Conservation (phyloP, 2,888 invertebrate genomes). For the Euspilapteryx auroguttella region DNA sequence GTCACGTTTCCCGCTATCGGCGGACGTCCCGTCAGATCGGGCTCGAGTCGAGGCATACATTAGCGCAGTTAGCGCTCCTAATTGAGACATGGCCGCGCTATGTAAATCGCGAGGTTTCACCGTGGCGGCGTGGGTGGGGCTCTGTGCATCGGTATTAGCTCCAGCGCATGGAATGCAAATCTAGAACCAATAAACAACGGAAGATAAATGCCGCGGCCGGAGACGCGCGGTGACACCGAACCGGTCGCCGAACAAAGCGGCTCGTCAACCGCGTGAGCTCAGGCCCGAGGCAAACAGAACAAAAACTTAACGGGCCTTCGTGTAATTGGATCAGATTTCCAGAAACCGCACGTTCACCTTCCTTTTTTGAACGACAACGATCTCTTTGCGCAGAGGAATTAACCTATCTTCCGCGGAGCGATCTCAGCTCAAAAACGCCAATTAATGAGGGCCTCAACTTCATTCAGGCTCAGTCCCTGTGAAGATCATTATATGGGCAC, state of each 20-base stretch:
- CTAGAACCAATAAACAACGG: too few species aligned
- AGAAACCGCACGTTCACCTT: conserved; percentile 56
- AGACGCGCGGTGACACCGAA: conserved; percentile 20
- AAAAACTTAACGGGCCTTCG: conserved; percentile 53
- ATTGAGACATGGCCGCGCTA: conserved; percentile 58
- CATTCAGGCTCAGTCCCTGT: conserved; percentile 50
- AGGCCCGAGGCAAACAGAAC: conserved; percentile 47
- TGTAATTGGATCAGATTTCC: conserved; percentile 63
- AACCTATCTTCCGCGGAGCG: conserved; percentile 59
- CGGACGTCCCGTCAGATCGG: conserved; percentile 45
- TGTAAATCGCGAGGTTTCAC: conserved; percentile 39
- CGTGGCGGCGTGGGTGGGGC: conserved; percentile 57
- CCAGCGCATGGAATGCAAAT: conserved; percentile 33
- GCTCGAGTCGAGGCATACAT: conserved; percentile 57
- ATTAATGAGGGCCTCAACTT: conserved; percentile 62
- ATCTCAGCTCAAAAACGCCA: conserved; percentile 60
- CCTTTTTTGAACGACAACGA: conserved; percentile 59
- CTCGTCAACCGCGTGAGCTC: conserved; percentile 42
- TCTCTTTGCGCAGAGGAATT: conserved; percentile 55
- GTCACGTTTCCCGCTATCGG: conserved; percentile 56
- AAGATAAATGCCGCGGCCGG: too few species aligned
- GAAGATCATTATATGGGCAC: conserved; percentile 62
- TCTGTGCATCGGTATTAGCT: conserved; percentile 10
- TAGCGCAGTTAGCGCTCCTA: conserved; percentile 61
- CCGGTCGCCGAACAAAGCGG: conserved; percentile 22